Conservation (phyloP, 2,888 invertebrate species). For the Eupelmus urozonus region DNA sequence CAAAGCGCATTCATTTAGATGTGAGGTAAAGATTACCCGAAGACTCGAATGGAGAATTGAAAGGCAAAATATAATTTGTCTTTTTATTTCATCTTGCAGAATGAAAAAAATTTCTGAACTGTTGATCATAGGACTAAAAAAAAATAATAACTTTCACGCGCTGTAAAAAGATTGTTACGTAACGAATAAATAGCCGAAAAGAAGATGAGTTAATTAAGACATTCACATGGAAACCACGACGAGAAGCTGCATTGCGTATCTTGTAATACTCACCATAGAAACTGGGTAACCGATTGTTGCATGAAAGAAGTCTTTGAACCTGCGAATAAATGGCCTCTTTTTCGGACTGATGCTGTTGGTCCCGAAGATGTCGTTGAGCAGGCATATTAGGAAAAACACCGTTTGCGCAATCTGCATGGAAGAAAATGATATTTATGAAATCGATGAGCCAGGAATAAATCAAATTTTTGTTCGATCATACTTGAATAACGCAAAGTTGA, state of each 20-base stretch:
- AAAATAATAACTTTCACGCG: not conserved
- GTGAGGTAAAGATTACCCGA: too few relatives aligned
- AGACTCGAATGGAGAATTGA: too few relatives aligned
- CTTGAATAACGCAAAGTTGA: not conserved
- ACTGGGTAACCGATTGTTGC: slow-evolving; percentile 88
- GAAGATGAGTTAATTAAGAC: too few relatives aligned
- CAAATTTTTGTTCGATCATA: not conserved
- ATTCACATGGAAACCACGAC: too few relatives aligned
- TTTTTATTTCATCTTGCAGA: too few relatives aligned
- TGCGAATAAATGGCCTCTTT: slow-evolving; percentile 82
- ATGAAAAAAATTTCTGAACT: too few relatives aligned
- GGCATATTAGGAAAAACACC: slow-evolving; percentile 86
- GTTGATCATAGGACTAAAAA: too few relatives aligned
- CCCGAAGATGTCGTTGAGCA: slow-evolving; percentile 87
- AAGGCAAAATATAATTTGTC: too few relatives aligned
- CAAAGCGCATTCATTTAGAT: too few relatives aligned
- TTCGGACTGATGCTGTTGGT: slow-evolving; percentile 84
- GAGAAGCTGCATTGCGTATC: not conserved
- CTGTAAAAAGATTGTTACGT: not conserved
- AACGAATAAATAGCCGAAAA: not conserved
- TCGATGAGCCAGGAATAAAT: not conserved
- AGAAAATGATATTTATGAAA: slow-evolving; percentile 57
- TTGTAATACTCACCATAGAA: slow-evolving; percentile 79
- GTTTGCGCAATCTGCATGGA: slow-evolving; percentile 85
- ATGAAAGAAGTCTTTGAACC: slow-evolving; percentile 84